A percentile compares a stretch with the other conserved stretches of the same genome.
These are phyloP conservation scores for Alethe diademata DNA, from an alignment of 2,113 vertebrate species.

Conservation along the genomic window DNA sequence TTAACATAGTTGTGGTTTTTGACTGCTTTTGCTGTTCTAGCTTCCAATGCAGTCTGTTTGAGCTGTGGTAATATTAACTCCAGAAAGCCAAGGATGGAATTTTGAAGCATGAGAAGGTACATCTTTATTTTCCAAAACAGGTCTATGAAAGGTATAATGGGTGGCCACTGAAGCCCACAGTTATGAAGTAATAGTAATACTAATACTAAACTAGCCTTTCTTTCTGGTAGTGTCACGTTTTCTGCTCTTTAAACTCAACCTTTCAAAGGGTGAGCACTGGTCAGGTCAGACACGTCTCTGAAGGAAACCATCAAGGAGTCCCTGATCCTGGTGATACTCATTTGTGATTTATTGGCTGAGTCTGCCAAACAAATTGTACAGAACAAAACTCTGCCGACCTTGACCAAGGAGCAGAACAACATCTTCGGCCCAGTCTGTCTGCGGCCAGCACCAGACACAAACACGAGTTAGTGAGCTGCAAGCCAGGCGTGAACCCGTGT, in stretches of 20 bases:
- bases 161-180: background rate
- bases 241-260: background rate
- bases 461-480: fast-evolving
- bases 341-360: background rate
- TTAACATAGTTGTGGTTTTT: background rate
- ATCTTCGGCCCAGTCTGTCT: background rate
- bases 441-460: background rate
- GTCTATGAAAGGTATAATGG: background rate
- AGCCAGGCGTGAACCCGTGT: background rate
- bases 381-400: background rate
- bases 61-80: background rate
- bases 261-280: background rate
- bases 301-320: background rate
- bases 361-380: background rate
- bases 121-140: background rate
- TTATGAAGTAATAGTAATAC: background rate
- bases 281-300: background rate
- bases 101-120: background rate
- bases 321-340: fast-evolving
- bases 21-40: background rate
- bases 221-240: background rate
- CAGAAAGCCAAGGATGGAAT: background rate
- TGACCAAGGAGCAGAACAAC: background rate
- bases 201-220: background rate
- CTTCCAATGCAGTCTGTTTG: background rate